phyloP scores from a whole-genome alignment of 2,888 invertebrate species.

The Prostheceraeus crozeri region DNA sequence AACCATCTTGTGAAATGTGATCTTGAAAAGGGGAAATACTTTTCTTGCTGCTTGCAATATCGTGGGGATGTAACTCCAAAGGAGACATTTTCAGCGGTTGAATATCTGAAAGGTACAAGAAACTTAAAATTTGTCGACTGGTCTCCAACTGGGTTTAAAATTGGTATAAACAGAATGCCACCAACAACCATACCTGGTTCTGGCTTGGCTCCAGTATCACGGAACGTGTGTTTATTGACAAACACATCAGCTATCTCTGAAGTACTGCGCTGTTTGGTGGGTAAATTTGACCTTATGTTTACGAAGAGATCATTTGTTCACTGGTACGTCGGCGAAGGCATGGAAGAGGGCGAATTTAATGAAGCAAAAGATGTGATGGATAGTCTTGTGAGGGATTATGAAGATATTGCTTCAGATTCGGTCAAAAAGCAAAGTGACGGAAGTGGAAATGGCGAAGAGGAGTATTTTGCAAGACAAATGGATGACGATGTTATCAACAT shows the following conservation, averaged over 20 bases:
- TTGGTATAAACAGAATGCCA: conserved; percentile 71
- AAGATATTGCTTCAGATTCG: too few species aligned
- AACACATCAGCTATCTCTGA: conserved; percentile 57
- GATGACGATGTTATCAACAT: too few species aligned
- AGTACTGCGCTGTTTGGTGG: conserved; percentile 47
- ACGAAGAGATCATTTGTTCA: conserved; percentile 43
- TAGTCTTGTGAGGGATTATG: conserved; percentile 40
- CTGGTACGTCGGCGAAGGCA: conserved; percentile 43
- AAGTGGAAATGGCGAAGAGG: too few species aligned
- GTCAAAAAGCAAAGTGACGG: too few species aligned
- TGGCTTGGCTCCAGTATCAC: conserved; percentile 63
- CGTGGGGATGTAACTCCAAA: conserved; percentile 19
- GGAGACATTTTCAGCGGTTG: background rate
- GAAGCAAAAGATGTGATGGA: conserved; percentile 42
- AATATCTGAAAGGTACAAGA: conserved; percentile 45
- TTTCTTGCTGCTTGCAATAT: conserved; percentile 23
- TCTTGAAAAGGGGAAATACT: conserved; percentile 13
- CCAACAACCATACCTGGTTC: conserved; percentile 75
- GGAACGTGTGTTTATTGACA: conserved; percentile 54
- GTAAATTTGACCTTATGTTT: conserved; percentile 43
- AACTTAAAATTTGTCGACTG: conserved; percentile 44
- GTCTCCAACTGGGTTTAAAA: conserved; percentile 62
- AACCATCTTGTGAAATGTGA: conserved; percentile 24
- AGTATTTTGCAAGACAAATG: too few species aligned
- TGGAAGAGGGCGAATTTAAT: conserved; percentile 30